Conservation (phyloP, 2,888 invertebrate genomes). For the Morinoia aosen region DNA sequence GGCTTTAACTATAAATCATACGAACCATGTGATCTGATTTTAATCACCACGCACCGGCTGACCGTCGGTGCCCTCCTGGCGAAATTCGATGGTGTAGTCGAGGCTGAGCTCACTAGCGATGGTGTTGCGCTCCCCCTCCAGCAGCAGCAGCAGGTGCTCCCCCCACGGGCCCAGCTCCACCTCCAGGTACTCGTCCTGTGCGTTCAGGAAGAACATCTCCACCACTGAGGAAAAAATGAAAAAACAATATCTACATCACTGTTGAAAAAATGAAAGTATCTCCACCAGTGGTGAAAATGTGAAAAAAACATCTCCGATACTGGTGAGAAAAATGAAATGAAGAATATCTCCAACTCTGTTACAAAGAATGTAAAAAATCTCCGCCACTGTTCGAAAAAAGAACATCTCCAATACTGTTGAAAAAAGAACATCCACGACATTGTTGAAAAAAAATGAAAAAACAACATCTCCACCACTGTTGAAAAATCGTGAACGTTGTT, state of each 20-base stretch:
- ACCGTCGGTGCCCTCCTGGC: constrained; percentile 3
- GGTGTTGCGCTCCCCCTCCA: constrained; percentile 59
- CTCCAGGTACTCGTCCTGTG: constrained; percentile 65
- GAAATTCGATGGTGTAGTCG: neutral
- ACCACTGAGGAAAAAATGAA: constrained; percentile 55
- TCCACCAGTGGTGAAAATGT: too few relatives aligned
- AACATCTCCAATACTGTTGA: too few relatives aligned
- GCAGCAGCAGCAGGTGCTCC: constrained; percentile 64
- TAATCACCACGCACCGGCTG: neutral
- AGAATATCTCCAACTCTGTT: constrained; percentile 65
- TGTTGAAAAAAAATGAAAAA: too few relatives aligned
- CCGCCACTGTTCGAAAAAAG: too few relatives aligned
- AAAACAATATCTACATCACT: neutral
- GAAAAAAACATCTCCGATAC: too few relatives aligned
- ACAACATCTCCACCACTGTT: too few relatives aligned
- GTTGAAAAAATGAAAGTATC: too few relatives aligned
- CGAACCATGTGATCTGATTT: too few relatives aligned
- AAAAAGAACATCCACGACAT: too few relatives aligned
- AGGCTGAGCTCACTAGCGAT: constrained; percentile 57
- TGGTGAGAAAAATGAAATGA: too few relatives aligned
- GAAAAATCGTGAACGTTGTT: too few relatives aligned
- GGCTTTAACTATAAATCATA: too few relatives aligned
- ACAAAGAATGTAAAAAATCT: neutral
- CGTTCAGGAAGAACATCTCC: constrained; percentile 67
- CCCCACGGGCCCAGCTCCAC: constrained; percentile 67